These are phyloP conservation scores for Numenius phaeopus DNA, from an alignment of 2,797 vertebrate genomes.

Conservation along the genomic window DNA sequence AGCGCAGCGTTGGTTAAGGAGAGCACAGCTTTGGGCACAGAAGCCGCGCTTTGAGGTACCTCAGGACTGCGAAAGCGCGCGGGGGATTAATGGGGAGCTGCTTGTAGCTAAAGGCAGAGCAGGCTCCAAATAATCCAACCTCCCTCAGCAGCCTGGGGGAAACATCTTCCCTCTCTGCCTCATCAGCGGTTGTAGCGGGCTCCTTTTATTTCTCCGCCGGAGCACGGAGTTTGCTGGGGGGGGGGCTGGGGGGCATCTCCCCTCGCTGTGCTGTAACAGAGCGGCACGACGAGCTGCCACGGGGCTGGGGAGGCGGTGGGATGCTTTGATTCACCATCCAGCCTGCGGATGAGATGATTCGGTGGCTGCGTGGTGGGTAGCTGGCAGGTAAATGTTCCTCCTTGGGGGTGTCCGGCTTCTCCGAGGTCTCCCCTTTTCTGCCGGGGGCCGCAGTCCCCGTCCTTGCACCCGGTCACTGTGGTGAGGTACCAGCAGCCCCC, in stretches of 20 bases:
- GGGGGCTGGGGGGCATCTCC: background rate
- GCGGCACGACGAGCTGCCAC: accelerated
- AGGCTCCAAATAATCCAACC: accelerated
- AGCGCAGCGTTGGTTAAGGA: accelerated
- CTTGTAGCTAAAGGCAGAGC: background rate
- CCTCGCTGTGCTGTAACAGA: accelerated
- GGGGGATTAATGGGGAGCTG: background rate
- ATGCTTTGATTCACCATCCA: background rate
- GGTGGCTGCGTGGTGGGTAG: accelerated
- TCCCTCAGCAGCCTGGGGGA: background rate
- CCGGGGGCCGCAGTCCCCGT: accelerated
- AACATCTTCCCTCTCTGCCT: background rate
- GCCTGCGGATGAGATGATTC: background rate
- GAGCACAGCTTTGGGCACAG: background rate
- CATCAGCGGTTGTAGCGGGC: accelerated
- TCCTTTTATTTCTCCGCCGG: accelerated
- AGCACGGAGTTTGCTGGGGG: background rate
- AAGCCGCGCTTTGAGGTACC: accelerated
- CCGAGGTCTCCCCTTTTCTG: background rate
- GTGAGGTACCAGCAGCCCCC: background rate
- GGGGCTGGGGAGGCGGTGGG: background rate
- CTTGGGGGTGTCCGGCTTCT: too few relatives aligned
- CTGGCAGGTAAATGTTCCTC: background rate
- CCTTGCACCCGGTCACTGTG: accelerated
- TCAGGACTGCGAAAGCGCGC: accelerated